Conservation (phyloP, 2,797 vertebrate genomes). For the Cossypha niveicapilla region DNA sequence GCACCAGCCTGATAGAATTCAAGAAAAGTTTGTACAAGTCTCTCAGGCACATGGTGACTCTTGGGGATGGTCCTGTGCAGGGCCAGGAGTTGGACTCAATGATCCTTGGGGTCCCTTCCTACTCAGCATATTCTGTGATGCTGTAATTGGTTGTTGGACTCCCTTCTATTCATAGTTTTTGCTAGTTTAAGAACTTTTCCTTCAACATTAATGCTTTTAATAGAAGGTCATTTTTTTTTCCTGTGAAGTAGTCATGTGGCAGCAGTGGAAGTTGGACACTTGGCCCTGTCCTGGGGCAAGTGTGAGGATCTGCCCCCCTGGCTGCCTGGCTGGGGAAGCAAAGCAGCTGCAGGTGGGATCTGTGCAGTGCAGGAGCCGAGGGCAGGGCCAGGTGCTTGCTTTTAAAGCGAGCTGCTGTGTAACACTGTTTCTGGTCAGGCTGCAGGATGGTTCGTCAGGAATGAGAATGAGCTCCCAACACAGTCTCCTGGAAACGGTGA, state of each 20-base stretch:
- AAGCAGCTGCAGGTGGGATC: neutral
- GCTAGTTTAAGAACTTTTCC: neutral
- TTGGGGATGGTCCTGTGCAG: neutral
- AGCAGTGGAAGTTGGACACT: neutral
- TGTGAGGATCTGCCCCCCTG: accelerated
- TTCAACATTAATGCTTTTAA: neutral
- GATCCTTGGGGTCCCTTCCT: neutral
- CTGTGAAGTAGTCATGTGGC: accelerated
- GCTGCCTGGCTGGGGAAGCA: neutral
- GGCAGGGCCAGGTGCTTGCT: neutral
- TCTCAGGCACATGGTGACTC: neutral
- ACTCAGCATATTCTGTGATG: neutral
- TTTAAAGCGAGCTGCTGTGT: neutral
- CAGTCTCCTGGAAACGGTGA: neutral
- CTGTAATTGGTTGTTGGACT: neutral
- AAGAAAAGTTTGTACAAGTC: neutral
- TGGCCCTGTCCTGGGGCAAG: too few species aligned
- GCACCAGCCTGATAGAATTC: neutral
- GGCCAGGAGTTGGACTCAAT: neutral
- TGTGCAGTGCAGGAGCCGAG: accelerated
- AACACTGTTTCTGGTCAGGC: neutral
- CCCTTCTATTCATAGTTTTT: neutral
- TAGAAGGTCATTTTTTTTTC: neutral
- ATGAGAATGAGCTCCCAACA: neutral
- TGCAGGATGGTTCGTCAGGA: neutral